Conservation (phyloP, 2,113 vertebrate species). For the Ahaetulla prasina region DNA sequence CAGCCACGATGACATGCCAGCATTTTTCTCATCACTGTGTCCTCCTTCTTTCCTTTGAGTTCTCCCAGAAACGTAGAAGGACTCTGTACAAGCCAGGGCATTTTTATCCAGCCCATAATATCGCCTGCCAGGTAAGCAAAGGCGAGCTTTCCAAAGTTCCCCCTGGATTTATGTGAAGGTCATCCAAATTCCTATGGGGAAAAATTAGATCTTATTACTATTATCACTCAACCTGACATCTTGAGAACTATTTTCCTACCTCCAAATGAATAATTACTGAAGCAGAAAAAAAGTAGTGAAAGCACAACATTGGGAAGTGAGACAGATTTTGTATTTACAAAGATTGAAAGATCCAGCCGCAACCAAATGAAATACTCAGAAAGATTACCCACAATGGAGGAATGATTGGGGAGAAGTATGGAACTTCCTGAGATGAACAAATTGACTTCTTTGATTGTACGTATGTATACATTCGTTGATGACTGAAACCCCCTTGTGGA, state of each 20-base stretch:
- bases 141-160: neutral
- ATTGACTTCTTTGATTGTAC: neutral
- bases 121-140: neutral
- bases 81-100: neutral
- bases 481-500: neutral
- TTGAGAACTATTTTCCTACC: neutral
- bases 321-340: neutral
- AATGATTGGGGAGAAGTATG: neutral
- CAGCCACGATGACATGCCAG: neutral
- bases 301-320: neutral
- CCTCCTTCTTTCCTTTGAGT: neutral
- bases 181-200: neutral
- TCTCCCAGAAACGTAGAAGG: neutral
- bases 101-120: neutral
- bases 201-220: neutral
- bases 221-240: neutral
- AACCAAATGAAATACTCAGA: neutral
- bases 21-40: neutral
- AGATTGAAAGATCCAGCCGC: neutral
- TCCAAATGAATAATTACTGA: neutral
- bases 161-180: neutral
- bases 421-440: neutral
- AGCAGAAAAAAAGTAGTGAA: neutral
- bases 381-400: neutral
- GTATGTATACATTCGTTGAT: neutral